Conservation (phyloP, 2,797 vertebrate species). For the Acanthis flammea region DNA sequence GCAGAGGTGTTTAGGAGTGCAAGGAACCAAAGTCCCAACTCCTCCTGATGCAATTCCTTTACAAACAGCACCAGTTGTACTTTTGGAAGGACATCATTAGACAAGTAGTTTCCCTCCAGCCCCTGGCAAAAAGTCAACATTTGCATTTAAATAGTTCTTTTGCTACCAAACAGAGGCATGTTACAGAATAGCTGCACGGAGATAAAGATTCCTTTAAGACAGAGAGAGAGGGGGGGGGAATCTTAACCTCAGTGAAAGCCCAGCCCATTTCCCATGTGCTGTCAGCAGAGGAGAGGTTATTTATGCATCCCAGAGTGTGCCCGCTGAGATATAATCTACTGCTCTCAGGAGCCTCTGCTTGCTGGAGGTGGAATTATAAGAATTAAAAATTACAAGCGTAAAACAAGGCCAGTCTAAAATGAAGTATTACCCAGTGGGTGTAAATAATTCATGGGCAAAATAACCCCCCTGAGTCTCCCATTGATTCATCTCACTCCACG, state of each 20-base stretch:
- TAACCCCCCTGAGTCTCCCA: not conserved
- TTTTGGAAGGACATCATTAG: conserved; percentile 45
- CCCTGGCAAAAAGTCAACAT: conserved; percentile 50
- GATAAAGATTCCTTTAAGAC: conserved; percentile 55
- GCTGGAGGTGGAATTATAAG: conserved; percentile 53
- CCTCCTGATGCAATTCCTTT: not conserved
- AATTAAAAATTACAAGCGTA: conserved; percentile 58
- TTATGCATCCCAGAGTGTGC: conserved; percentile 17
- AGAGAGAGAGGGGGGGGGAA: accelerated
- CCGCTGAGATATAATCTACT: conserved; percentile 48
- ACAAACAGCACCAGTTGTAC: conserved; percentile 5
- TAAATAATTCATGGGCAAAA: conserved; percentile 55
- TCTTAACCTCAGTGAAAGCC: not conserved
- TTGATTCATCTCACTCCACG: not conserved
- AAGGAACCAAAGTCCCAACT: not conserved
- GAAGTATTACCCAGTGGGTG: conserved; percentile 15
- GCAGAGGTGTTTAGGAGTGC: not conserved
- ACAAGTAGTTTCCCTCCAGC: conserved; percentile 5
- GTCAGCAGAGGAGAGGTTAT: conserved; percentile 30
- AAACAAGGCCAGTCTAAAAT: conserved; percentile 34
- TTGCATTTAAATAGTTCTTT: conserved; percentile 63
- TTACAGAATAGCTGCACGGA: not conserved
- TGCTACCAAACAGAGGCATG: not conserved
- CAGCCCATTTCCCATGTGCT: conserved; percentile 13
- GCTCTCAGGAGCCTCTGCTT: conserved; percentile 31